These are phyloP conservation scores for Limnephilus auricula DNA, from an alignment of 2,888 invertebrate species.

Conservation along the genomic window DNA sequence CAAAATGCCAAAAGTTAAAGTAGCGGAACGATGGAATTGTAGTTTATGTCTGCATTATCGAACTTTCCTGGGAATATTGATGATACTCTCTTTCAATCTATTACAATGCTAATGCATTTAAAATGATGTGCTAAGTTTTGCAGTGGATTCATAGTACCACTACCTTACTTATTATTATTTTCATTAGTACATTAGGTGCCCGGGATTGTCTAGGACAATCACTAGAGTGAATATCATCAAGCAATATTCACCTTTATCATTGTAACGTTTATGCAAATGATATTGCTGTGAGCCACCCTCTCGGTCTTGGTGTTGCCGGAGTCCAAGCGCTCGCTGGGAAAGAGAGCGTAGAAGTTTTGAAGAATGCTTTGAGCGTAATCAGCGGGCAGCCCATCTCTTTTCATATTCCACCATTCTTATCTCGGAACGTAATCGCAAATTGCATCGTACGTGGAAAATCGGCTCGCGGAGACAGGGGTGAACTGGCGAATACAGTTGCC, in stretches of 20 bases:
- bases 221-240: background rate
- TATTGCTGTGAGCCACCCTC: background rate
- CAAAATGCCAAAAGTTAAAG: background rate
- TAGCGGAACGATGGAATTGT: background rate
- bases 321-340: background rate
- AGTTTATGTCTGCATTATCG: background rate
- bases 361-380: slow-evolving; percentile 48
- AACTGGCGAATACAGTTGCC: slow-evolving; percentile 67
- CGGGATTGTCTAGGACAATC: background rate
- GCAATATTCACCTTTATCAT: background rate
- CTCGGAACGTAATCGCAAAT: slow-evolving; percentile 65
- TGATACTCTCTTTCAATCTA: background rate
- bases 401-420: slow-evolving; percentile 56
- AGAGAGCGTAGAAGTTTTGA: slow-evolving; percentile 5
- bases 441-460: slow-evolving; percentile 67
- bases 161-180: background rate
- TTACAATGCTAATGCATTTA: background rate
- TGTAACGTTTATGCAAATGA: background rate
- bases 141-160: background rate
- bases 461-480: slow-evolving; percentile 66
- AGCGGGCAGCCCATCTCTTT: slow-evolving; percentile 45
- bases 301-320: background rate
- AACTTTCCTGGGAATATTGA: background rate
- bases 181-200: background rate
- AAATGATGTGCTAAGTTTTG: background rate